Base-by-base conservation (phyloP, 2,113 vertebrate species). In the Catagonus wagneri region DNA sequence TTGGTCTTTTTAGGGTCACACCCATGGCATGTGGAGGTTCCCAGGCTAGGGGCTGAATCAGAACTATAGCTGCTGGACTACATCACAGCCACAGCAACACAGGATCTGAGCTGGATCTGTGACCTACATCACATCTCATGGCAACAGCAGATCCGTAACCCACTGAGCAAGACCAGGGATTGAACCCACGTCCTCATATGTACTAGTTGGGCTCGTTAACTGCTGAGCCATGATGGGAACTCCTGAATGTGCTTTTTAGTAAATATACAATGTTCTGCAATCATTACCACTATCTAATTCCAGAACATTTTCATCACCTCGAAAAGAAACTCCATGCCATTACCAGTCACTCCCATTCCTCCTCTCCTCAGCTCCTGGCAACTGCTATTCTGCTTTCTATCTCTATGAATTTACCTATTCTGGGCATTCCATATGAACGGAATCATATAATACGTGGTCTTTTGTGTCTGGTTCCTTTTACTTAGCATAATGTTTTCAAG, bases 261-360 rank as follows among this genome's bases (percentile, higher is more conserved):
- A 65, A 91, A 66, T 93, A 89, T 32, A 71, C 32, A 84, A 0
- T 95, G 44, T 75, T 93, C 27, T 27, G 7, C n/a, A 65, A 14
- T 32, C 44, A 44, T 87, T 20, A 88, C 58, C 54, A 81, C 81
- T 94, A 4, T 96, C 71, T 83, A 83, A 93, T 91, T 91, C 39
- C 81, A 95, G 68, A 92, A 91, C 14, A 61, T 96, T 97, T 95
- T 92, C 50, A 72, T 96, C 81, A 81, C 36, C 60, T 94, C 76
- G 85, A 6, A 95, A 95, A 88, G 75, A 90, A 93, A 39, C 34
- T 19, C 36, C 34, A 6, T 80, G 66, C n/a, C 61, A 50, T 94
- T 76, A 80, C 32, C 44, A 83, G 13, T 65, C 61, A 63, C 6
- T 84, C 27, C 34, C 17, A 32, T 20, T 68, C n/a, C 20, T 27